These are phyloP conservation scores for Lepidocolaptes lacrymiger DNA, from an alignment of 2,797 vertebrate genomes.

Conservation along the genomic window DNA sequence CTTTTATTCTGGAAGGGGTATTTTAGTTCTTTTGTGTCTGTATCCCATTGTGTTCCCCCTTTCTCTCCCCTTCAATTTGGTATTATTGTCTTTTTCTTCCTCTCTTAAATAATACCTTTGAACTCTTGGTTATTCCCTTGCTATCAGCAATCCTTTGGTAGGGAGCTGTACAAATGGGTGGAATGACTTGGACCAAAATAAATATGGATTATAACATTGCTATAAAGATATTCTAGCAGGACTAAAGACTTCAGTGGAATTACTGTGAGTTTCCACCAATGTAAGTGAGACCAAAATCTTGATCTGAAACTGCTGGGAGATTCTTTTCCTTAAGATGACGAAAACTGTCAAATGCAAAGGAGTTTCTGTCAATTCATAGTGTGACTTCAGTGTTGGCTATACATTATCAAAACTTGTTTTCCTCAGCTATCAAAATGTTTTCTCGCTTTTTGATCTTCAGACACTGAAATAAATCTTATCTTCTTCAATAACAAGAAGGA, in stretches of 20 bases:
- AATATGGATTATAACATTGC: background rate
- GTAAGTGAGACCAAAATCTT: slow-evolving; percentile 26
- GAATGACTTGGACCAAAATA: background rate
- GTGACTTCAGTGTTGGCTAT: background rate
- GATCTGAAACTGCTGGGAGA: background rate
- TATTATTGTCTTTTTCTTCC: background rate
- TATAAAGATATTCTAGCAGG: background rate
- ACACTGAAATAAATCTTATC: slow-evolving; percentile 34
- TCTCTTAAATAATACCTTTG: background rate
- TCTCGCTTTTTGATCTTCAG: slow-evolving; percentile 38
- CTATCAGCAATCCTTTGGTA: background rate
- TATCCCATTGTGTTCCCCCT: background rate
- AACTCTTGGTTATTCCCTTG: background rate
- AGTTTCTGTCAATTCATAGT: slow-evolving; percentile 10
- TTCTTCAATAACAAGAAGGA: background rate
- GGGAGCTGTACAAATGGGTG: background rate
- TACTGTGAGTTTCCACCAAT: background rate
- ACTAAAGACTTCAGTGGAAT: background rate
- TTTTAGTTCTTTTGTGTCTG: background rate
- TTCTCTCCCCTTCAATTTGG: accelerated
- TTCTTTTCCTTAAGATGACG: slow-evolving; percentile 21
- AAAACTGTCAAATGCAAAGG: slow-evolving; percentile 44
- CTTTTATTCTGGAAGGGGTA: background rate
- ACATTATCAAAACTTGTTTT: slow-evolving; percentile 28
- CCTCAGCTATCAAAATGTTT: slow-evolving; percentile 44